These are phyloP conservation scores for Cardiocondyla obscurior DNA, from an alignment of 1,140 invertebrate genomes.

Conservation along the genomic window DNA sequence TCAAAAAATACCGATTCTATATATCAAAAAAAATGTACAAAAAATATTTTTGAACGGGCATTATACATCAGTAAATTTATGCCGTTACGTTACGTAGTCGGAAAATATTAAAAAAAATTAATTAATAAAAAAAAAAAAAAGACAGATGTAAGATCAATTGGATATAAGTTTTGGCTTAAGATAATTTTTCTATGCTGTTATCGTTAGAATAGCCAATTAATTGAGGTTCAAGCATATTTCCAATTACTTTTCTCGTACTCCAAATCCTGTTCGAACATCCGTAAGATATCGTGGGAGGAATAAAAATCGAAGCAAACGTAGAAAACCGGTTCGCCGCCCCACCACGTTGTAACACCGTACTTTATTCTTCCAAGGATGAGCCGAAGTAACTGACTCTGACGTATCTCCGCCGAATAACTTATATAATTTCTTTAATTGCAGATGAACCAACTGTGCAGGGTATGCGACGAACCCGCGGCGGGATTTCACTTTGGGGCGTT, in stretches of 20 bases:
- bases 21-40: neutral
- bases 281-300: slow-evolving; percentile 70
- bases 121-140: neutral
- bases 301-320: slow-evolving; percentile 70
- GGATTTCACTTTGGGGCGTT: slow-evolving; percentile 96
- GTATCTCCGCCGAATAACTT: slow-evolving; percentile 64
- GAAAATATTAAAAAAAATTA: neutral
- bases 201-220: neutral
- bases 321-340: slow-evolving; percentile 70
- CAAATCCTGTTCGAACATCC: slow-evolving; percentile 63
- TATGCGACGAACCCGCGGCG: slow-evolving; percentile 93
- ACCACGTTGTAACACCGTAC: neutral
- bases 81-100: neutral
- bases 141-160: no score
- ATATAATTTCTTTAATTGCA: slow-evolving; percentile 82
- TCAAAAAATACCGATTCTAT: neutral
- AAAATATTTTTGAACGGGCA: neutral
- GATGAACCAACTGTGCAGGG: slow-evolving; percentile 93
- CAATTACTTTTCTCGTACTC: slow-evolving; percentile 54
- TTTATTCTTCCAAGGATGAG: slow-evolving; percentile 64
- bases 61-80: slow-evolving; percentile 16
- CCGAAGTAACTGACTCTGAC: slow-evolving; percentile 44
- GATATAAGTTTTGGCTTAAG: no score
- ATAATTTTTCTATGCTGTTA: neutral
- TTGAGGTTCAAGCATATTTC: neutral